phyloP scores from a whole-genome alignment of 2,888 invertebrate genomes.

The Heptascelio sp. region DNA sequence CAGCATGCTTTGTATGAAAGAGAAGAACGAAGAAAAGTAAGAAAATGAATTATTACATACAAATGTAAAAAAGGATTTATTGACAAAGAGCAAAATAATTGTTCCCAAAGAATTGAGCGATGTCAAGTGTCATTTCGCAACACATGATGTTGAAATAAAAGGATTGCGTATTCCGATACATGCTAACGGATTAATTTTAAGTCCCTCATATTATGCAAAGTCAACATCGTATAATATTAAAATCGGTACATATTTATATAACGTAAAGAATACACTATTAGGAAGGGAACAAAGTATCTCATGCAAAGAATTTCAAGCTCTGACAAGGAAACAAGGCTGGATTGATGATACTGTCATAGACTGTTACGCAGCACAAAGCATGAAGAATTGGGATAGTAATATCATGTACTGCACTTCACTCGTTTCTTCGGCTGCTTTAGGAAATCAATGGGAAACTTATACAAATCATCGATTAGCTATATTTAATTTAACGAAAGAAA shows the following conservation, averaged over 20 bases:
- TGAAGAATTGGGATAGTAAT: conserved; percentile 1
- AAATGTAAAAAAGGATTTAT: too few relatives aligned
- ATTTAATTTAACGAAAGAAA: not conserved
- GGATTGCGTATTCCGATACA: too few relatives aligned
- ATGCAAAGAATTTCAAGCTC: not conserved
- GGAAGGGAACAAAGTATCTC: not conserved
- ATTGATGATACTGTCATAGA: conserved; percentile 3
- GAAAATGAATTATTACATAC: too few relatives aligned
- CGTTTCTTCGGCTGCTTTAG: not conserved
- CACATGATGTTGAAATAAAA: too few relatives aligned
- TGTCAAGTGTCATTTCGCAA: too few relatives aligned
- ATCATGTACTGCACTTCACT: not conserved
- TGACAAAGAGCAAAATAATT: too few relatives aligned
- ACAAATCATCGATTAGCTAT: not conserved
- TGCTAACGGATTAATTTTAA: conserved; percentile 24
- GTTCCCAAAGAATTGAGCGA: too few relatives aligned
- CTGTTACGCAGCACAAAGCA: not conserved
- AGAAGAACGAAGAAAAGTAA: too few relatives aligned
- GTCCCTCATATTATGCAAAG: not conserved
- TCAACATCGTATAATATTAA: not conserved
- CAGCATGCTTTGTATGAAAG: too few relatives aligned
- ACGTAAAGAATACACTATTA: not conserved
- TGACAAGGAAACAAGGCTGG: not conserved
- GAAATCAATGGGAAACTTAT: not conserved
- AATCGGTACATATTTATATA: not conserved